A percentile compares a stretch with the other conserved stretches of the same genome.
These are phyloP conservation scores for Idaea straminata DNA, from an alignment of 2,888 invertebrate genomes.

Conservation along the genomic window DNA sequence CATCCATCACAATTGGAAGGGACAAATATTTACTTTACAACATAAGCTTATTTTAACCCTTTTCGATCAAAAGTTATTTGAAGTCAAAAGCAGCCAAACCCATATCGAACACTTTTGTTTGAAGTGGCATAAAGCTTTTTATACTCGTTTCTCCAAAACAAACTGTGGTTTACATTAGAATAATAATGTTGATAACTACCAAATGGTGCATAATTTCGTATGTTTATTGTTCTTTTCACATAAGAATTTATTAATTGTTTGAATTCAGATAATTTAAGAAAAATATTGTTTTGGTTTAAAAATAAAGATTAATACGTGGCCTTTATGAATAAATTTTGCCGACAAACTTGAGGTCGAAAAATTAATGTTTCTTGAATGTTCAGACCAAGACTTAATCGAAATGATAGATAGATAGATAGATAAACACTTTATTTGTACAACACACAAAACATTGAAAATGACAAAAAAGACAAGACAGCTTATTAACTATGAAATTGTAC, in stretches of 20 bases:
- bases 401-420: too few species aligned
- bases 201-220: not conserved
- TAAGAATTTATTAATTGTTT: not conserved
- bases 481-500: too few species aligned
- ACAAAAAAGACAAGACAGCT: too few species aligned
- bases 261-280: not conserved
- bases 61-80: not conserved
- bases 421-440: too few species aligned
- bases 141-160: not conserved
- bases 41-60: not conserved
- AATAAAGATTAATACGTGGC: too few species aligned
- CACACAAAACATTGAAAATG: too few species aligned
- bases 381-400: too few species aligned
- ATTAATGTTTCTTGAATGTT: too few species aligned
- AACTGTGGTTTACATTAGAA: not conserved
- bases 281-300: too few species aligned
- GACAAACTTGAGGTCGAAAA: too few species aligned
- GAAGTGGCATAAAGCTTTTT: conserved; percentile 1
- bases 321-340: too few species aligned
- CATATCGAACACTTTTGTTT: not conserved
- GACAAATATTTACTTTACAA: not conserved
- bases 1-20: not conserved
- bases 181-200: not conserved
- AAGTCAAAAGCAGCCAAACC: not conserved
- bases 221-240: not conserved